These are phyloP conservation scores for Lethrus apterus DNA, from an alignment of 1,140 invertebrate genomes.

Conservation along the genomic window DNA sequence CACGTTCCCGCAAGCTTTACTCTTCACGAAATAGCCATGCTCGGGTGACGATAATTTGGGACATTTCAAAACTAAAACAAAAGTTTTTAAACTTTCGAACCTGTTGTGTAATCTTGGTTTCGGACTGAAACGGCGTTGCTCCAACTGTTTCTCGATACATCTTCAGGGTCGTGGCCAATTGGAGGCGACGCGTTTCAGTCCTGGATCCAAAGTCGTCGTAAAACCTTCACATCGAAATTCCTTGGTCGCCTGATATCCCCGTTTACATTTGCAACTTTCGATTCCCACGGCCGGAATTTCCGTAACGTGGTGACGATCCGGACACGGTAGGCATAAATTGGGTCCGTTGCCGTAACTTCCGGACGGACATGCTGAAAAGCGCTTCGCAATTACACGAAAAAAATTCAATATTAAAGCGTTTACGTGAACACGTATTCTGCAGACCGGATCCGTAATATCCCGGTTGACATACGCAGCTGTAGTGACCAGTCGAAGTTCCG, in stretches of 20 bases:
- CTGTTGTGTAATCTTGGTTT: no score
- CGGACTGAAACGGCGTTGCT: no score
- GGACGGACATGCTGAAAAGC: slow-evolving; percentile 32
- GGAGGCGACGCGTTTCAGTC: no score
- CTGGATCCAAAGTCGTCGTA: no score
- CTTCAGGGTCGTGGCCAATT: no score
- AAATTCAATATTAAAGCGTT: slow-evolving; percentile 28
- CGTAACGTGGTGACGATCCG: slow-evolving; percentile 57
- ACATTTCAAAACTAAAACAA: slow-evolving; percentile 51
- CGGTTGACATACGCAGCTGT: slow-evolving; percentile 56
- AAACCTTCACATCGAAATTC: slow-evolving; percentile 36
- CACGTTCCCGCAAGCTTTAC: slow-evolving; percentile 52
- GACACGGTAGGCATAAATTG: slow-evolving; percentile 52
- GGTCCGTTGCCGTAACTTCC: slow-evolving; percentile 42
- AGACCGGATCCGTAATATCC: slow-evolving; percentile 63
- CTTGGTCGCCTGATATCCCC: slow-evolving; percentile 30
- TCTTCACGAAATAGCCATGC: slow-evolving; percentile 62
- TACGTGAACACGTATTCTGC: slow-evolving; percentile 52
- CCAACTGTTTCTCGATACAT: no score
- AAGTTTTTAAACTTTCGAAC: no score
- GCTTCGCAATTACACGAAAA: neutral
- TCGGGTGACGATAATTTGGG: slow-evolving; percentile 50
- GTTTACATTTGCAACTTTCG: slow-evolving; percentile 52
- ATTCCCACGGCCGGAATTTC: slow-evolving; percentile 44
- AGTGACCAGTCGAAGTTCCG: slow-evolving; percentile 60